These are phyloP conservation scores for Holotrichia oblita DNA, from an alignment of 1,140 invertebrate genomes.

Conservation along the genomic window DNA sequence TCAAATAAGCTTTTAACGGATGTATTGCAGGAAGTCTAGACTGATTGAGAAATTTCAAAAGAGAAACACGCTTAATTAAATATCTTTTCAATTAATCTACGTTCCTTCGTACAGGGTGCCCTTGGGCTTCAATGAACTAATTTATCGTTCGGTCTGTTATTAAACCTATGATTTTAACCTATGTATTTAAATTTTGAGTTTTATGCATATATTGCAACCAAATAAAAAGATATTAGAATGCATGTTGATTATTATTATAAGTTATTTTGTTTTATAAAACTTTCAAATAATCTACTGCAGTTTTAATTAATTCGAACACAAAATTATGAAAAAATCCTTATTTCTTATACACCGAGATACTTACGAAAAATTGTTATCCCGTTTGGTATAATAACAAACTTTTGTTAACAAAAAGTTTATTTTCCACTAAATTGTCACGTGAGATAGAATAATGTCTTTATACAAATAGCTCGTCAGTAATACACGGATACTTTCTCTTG, in stretches of 20 bases:
- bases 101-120: background rate
- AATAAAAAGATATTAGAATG: too few relatives aligned
- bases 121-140: background rate
- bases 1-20: too few relatives aligned
- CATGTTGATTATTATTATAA: too few relatives aligned
- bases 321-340: too few relatives aligned
- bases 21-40: background rate
- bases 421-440: background rate
- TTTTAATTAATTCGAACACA: too few relatives aligned
- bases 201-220: too few relatives aligned
- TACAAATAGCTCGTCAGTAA: background rate
- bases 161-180: background rate
- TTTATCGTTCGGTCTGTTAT: constrained; percentile 1
- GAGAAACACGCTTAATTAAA: constrained; percentile 1
- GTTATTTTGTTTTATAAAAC: too few relatives aligned
- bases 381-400: background rate
- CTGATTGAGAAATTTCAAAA: background rate
- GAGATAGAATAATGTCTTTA: background rate
- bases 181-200: background rate
- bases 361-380: background rate
- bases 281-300: too few relatives aligned
- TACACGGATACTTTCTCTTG: background rate
- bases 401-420: background rate
- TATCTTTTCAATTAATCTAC: constrained; percentile 18
- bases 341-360: too few relatives aligned